phyloP scores from a whole-genome alignment of 2,797 vertebrate genomes.

The Clarias fuscus region DNA sequence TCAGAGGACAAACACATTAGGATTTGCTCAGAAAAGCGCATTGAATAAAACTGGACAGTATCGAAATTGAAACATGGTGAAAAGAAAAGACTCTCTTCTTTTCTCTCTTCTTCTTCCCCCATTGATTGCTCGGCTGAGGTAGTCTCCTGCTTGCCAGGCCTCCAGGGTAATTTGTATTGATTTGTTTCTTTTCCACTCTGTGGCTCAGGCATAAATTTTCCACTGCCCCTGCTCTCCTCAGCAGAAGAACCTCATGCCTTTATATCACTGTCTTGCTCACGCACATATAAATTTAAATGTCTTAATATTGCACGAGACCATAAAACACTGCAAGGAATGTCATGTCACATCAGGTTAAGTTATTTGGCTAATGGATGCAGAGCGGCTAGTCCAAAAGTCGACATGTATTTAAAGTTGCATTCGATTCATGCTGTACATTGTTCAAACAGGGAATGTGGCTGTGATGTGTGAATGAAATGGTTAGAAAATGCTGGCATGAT shows the following conservation, averaged over 20 bases:
- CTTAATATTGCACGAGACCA: not conserved
- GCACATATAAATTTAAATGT: not conserved
- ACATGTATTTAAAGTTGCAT: not conserved
- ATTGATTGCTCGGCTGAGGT: slow-evolving; percentile 17
- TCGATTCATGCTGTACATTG: not conserved
- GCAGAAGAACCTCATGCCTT: slow-evolving; percentile 8
- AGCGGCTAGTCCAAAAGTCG: too few species aligned
- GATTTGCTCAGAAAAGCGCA: not conserved
- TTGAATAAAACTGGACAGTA: not conserved
- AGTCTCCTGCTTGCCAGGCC: slow-evolving; percentile 3
- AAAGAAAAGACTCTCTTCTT: slow-evolving; percentile 16
- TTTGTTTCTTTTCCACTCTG: slow-evolving; percentile 43
- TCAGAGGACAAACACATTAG: not conserved
- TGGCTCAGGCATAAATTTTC: slow-evolving; percentile 36
- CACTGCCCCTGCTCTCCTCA: slow-evolving; percentile 8
- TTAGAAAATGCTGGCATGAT: not conserved
- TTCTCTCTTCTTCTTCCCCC: slow-evolving; percentile 7
- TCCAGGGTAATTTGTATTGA: slow-evolving; percentile 44
- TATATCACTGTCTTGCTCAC: slow-evolving; percentile 12
- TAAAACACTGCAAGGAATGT: not conserved
- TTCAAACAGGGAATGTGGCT: not conserved
- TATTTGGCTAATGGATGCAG: slow-evolving; percentile 1
- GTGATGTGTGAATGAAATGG: not conserved
- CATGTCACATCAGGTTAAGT: not conserved
- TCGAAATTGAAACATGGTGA: not conserved